Base-by-base conservation (phyloP, 2,888 invertebrate genomes). In the Drosophila mimetica region DNA sequence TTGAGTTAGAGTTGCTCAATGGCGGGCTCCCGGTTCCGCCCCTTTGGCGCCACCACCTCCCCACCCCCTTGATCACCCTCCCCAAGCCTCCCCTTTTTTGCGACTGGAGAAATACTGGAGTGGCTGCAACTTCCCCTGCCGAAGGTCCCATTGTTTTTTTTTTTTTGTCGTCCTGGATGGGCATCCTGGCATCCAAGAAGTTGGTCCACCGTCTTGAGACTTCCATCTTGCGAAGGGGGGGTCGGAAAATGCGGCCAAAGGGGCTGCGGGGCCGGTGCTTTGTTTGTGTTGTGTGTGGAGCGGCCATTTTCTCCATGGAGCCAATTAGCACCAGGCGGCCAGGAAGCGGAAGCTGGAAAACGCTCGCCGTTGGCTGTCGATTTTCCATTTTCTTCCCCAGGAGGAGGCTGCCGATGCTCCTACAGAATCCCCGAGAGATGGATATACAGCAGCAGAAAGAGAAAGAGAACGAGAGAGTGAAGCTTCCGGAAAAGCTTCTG, bases 301-400 rank as follows among this genome's bases (percentile, higher is more conserved):
- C 90, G 79, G 90, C 90, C 89, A 89, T 90, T 90, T 90, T 90
- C 89, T 88, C 89, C 77, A 89, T 86, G 82, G 90, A 89, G 90
- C 89, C 87, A 89, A 90, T 84, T 79, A 79, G 48, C 64, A 84
- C 80, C 81, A 88, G 90, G 90, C 88, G 79, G 89, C 55, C 90
- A 90, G 90, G 75, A 88, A 71, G 41, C 50, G 58, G 44, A 61
- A 59, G 55, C 46, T 30, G 48, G 47, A 67, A 54, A 42, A 32
- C 39, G 34, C 34, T 18, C 30, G 37, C 37, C 47, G 14, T 34
- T 55, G 44, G 42, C 50, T 59, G 53, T 48, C 51, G 39, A 55
- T 50, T 74, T 67, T 61, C 66, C 59, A 52, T 47, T 47, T 39
- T 58, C 48, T 63, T 63, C 63, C 64, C 63, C 63, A 63, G 46